Evolutionary conservation across 2,888 invertebrate genomes (phyloP).

Genomic region (Agapetus fuscipes): DNA sequence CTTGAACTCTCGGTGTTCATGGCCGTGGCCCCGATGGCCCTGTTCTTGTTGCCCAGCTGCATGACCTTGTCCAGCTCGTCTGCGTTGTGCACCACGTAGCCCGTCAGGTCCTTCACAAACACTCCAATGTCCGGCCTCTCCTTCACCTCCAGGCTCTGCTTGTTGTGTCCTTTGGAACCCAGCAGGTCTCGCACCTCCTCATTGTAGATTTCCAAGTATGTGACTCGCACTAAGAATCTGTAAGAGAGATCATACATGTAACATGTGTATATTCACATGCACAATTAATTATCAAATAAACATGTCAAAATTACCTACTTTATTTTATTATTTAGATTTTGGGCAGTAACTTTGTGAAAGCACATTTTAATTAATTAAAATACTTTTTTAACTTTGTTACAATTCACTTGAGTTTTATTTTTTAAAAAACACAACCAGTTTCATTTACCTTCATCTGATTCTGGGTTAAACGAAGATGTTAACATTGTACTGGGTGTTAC

Average conservation of each 20-base stretch:
- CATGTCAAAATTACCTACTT: too few relatives aligned
- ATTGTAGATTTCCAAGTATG: constrained; percentile 98
- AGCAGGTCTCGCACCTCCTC: constrained; percentile 96
- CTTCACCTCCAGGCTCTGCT: constrained; percentile 75
- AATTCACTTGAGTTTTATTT: background rate
- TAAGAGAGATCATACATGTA: constrained; percentile 10
- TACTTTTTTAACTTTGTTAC: too few relatives aligned
- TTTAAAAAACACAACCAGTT: too few relatives aligned
- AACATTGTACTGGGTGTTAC: too few relatives aligned
- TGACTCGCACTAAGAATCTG: constrained; percentile 92
- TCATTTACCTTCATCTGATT: too few relatives aligned
- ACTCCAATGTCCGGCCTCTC: constrained; percentile 95
- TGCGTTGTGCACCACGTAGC: constrained; percentile 96
- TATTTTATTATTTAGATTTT: too few relatives aligned
- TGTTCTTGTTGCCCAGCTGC: constrained; percentile 93
- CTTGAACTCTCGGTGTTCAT: constrained; percentile 97
- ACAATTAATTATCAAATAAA: too few relatives aligned
- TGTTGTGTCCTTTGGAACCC: constrained; percentile 71
- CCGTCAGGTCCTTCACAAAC: constrained; percentile 94
- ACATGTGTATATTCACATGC: too few relatives aligned
- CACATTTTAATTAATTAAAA: too few relatives aligned
- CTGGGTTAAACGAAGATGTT: too few relatives aligned
- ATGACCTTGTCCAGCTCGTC: constrained; percentile 92
- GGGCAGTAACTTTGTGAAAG: too few relatives aligned
- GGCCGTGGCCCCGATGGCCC: constrained; percentile 69